These are phyloP conservation scores for Myripristis murdjan DNA, from an alignment of 2,797 vertebrate species.

Conservation along the genomic window DNA sequence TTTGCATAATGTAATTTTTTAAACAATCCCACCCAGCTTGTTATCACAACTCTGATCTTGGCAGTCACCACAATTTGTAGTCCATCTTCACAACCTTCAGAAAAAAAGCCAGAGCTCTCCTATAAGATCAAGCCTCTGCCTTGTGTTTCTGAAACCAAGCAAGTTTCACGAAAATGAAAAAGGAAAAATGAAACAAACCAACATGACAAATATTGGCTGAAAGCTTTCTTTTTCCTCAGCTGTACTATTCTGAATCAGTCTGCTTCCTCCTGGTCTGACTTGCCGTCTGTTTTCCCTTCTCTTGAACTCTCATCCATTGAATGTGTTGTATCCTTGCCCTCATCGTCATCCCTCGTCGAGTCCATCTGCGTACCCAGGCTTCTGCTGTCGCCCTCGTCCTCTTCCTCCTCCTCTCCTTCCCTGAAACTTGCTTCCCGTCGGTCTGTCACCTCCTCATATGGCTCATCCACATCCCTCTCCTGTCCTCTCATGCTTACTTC, in stretches of 20 bases:
- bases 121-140: slow-evolving; percentile 17
- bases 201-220: slow-evolving; percentile 46
- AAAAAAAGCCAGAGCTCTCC: slow-evolving; percentile 24
- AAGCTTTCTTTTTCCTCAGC: slow-evolving; percentile 83
- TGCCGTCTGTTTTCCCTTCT: slow-evolving; percentile 93
- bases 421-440: slow-evolving; percentile 89
- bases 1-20: slow-evolving; percentile 97
- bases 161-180: slow-evolving; percentile 88
- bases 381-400: slow-evolving; percentile 86
- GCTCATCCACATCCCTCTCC: slow-evolving; percentile 79
- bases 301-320: slow-evolving; percentile 93
- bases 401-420: slow-evolving; percentile 88
- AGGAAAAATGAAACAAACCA: slow-evolving; percentile 82
- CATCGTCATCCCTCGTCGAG: slow-evolving; percentile 88
- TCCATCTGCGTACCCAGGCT: slow-evolving; percentile 92
- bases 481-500: slow-evolving; percentile 51
- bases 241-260: slow-evolving; percentile 89
- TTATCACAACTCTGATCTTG: slow-evolving; percentile 85
- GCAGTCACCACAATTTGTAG: slow-evolving; percentile 88
- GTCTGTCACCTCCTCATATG: slow-evolving; percentile 88
- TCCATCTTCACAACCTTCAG: slow-evolving; percentile 91
- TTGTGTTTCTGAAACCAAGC: slow-evolving; percentile 78
- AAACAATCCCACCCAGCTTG: slow-evolving; percentile 79
- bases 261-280: slow-evolving; percentile 93
- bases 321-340: slow-evolving; percentile 81